phyloP scores from a whole-genome alignment of 1,140 invertebrate species.

The Pollicipes pollicipes region DNA sequence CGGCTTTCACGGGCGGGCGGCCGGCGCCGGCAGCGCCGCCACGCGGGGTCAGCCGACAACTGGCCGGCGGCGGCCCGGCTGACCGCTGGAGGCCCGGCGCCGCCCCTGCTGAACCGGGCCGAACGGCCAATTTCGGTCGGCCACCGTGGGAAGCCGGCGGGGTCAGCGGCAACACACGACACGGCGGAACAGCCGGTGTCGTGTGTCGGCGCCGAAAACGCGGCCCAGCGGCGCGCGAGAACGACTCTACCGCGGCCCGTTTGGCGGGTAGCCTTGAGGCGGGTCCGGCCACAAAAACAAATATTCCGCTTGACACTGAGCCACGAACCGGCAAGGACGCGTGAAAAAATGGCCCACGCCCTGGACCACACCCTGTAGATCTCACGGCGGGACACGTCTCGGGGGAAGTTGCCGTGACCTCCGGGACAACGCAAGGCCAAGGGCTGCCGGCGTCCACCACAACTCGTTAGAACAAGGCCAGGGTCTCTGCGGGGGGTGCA shows the following conservation, averaged over 20 bases:
- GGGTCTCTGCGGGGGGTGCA: too few relatives aligned
- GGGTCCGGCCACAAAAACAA: background rate
- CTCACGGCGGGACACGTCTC: background rate
- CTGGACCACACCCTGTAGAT: background rate
- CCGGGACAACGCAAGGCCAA: background rate
- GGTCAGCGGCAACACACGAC: background rate
- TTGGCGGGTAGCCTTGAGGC: background rate
- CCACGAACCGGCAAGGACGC: background rate
- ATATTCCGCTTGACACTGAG: background rate
- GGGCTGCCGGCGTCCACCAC: too few relatives aligned
- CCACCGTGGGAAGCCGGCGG: background rate
- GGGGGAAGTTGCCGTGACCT: too few relatives aligned
- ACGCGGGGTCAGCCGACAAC: background rate
- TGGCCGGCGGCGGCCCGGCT: too few relatives aligned
- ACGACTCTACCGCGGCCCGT: too few relatives aligned
- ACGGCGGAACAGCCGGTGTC: too few relatives aligned
- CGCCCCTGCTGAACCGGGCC: too few relatives aligned
- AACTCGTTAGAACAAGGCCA: background rate
- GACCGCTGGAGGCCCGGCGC: too few relatives aligned
- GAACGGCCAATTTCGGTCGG: too few relatives aligned
- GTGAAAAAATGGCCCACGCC: background rate
- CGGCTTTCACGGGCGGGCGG: too few relatives aligned
- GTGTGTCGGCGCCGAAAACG: background rate
- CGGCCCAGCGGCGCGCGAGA: too few relatives aligned
- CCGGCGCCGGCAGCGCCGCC: background rate